These are phyloP conservation scores for Selene dorsalis DNA, from an alignment of 2,797 vertebrate species.

Conservation along the genomic window DNA sequence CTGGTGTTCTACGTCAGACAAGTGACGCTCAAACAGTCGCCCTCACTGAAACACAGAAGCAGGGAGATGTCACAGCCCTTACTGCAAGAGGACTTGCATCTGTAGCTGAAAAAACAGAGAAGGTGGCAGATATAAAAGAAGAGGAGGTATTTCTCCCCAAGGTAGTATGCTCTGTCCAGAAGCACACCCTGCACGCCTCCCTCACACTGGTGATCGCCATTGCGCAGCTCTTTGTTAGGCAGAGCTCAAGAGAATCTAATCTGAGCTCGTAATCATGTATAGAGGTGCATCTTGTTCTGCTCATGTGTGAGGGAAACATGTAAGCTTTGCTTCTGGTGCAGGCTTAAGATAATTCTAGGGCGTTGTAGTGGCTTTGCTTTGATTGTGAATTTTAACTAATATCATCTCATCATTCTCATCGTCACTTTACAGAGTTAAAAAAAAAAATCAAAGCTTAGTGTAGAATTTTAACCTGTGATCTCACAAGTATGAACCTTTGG, in stretches of 20 bases:
- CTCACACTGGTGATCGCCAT: constrained; percentile 18
- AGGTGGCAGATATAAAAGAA: constrained; percentile 49
- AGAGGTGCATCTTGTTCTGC: constrained; percentile 12
- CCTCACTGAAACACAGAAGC: constrained; percentile 79
- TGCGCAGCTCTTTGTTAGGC: constrained; percentile 31
- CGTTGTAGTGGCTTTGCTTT: constrained; percentile 78
- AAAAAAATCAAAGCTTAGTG: constrained; percentile 32
- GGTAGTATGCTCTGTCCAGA: constrained; percentile 61
- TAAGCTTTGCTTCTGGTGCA: constrained; percentile 67
- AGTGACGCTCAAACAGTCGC: constrained; percentile 85
- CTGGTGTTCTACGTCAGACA: constrained; percentile 86
- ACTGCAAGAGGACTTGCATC: constrained; percentile 84
- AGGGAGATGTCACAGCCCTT: constrained; percentile 91
- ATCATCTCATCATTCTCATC: constrained; percentile 58
- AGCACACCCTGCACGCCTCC: constrained; percentile 52
- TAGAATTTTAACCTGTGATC: constrained; percentile 39
- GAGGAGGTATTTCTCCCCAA: constrained; percentile 68
- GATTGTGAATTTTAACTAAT: constrained; percentile 71
- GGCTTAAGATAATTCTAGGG: constrained; percentile 52
- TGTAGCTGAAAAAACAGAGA: constrained; percentile 65
- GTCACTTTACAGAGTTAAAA: constrained; percentile 37
- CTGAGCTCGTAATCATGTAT: constrained; percentile 29
- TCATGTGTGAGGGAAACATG: constrained; percentile 47
- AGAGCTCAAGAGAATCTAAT: constrained; percentile 37
- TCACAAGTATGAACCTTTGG: constrained; percentile 47